Evolutionary conservation across 2,888 invertebrate genomes (phyloP), one percentile per base, ranked within the genome.

Genomic region (Steinernema carpocapsae): DNA sequence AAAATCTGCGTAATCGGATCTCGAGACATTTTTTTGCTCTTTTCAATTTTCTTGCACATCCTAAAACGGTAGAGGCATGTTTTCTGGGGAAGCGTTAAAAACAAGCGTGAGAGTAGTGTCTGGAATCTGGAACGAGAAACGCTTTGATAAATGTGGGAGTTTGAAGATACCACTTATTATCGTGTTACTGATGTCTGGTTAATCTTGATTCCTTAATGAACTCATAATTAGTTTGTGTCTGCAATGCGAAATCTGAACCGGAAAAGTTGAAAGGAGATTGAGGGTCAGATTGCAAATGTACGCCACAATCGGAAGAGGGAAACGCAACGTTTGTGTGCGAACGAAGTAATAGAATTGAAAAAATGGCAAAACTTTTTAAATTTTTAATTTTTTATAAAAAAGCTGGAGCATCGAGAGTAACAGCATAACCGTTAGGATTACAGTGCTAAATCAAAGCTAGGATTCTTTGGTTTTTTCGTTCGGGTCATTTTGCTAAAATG

Each of bases 171-270:
- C 24, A 24, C 12, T 37, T 37, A 37, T 10, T 6, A 37, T 3
- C 37, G 37, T 3, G 37, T 37, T 37, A 6, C 37, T 10, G 37
- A 10, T 10, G 37, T 37, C 37, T 37, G 37, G 37, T 24, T 19
- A 24, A 19, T 22, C 52, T 22, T 24, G 52, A 24, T 52, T 52
- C 7, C 2, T 3, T 22, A 12, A 24, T 22, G 52, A 52, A 52
- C 52, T n/a, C 52, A 22, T 52, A 52, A n/a, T 22, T 52, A 52
- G 52, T 52, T 19, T 24, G 52, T 24, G 52, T 52, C 52, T 52
- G 24, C 24, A 22, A 22, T 22, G 12, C 22, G 52, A 24, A 52
- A 52, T 52, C 22, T 24, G 52, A 52, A 24, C 19, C 52, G 52
- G 24, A 52, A 22, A 52, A 52, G 22, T 52, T 52, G 19, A n/a